Base-by-base conservation (phyloP, 2,888 invertebrate genomes). In the Apamea monoglypha region DNA sequence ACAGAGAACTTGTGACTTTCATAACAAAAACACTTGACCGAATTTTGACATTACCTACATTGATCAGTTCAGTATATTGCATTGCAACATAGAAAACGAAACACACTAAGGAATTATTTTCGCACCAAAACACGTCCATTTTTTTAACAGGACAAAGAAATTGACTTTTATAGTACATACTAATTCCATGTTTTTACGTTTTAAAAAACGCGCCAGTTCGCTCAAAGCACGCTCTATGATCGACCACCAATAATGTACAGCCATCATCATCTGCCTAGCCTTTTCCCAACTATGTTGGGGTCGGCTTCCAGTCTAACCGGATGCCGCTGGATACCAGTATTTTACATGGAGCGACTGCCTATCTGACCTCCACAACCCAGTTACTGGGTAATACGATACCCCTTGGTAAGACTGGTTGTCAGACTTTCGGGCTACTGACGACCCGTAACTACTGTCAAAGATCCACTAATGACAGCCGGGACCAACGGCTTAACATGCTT, bases 181-280 rank as follows among this genome's bases (percentile, higher is more conserved):
- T 47, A 47, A 47, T 47, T 47, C 47, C 47, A 16, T 50, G 50
- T 4, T 64, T 12, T 66, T 2, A 14, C 7, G 25, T 36, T 1
- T 32, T 2, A n/a, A 25, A 67, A 47, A 69, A 69, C 21, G 29
- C 68, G 44, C 74, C 36, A n/a, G 21, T 29, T 59, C 18, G 1
- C 59, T n/a, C 64, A 79, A 70, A 74, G 47, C 61, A 63, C 16
- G 56, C 68, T 59, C 63, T 73, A 61, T 67, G 44, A 50, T 67
- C 50, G 4, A n/a, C 66, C 67, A 78, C 53, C 84, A 84, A 84
- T 83, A 79, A 82, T 81, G 29, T 59, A 18, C 85, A 70, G 36
- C 44, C 77, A 79, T 63, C n/a, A n/a, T n/a, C n/a, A n/a, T n/a
- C n/a, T n/a, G n/a, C n/a, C n/a, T n/a, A n/a, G n/a, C n/a, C n/a